Base-by-base conservation (phyloP, 2,797 vertebrate species). In the Euthynnus affinis region DNA sequence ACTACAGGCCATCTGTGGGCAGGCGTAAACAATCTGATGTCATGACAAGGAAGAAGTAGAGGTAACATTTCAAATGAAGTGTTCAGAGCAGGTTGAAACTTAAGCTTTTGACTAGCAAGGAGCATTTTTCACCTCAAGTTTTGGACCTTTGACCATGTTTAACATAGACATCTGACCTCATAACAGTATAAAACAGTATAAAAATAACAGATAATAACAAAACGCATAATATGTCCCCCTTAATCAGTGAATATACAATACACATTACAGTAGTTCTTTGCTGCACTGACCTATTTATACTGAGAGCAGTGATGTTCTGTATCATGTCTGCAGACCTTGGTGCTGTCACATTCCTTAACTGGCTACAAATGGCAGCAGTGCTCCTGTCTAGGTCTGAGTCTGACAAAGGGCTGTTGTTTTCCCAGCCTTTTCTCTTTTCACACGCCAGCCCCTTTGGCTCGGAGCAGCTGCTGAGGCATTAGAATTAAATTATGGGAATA, bases 381-480 rank as follows among this genome's bases (percentile, higher is more conserved):
- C 68, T 85, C 68, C 68, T 72, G 73, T 81, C 78, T 76, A 49
- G n/a, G 71, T 69, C 83, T 76, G 66, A 37, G 72, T 85, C 82
- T 78, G 80, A 90, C 88, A 93, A 90, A 90, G 87, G 67, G 14
- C 44, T 71, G 74, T 91, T 95, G 89, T 93, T 94, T 92, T 85
- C 74, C 49, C 70, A 81, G 86, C 72, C 74, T 91, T 83, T 82
- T 88, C 75, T 83, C 86, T 89, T 85, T 91, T 87, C 81, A 76
- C 74, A 82, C 60, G 63, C 85, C 82, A 86, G 78, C 77, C 76
- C 42, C 70, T 74, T 34, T 83, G 74, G 85, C 83, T 79, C 65
- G 20, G 65, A 85, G 80, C 73, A 85, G 81, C 90, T 90, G 92
- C 88, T 59, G 77, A 64, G 72, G 85, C 80, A 92, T 92, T 91